These are phyloP conservation scores for Turdus rufiventris DNA, from an alignment of 2,113 vertebrate species.

Conservation along the genomic window DNA sequence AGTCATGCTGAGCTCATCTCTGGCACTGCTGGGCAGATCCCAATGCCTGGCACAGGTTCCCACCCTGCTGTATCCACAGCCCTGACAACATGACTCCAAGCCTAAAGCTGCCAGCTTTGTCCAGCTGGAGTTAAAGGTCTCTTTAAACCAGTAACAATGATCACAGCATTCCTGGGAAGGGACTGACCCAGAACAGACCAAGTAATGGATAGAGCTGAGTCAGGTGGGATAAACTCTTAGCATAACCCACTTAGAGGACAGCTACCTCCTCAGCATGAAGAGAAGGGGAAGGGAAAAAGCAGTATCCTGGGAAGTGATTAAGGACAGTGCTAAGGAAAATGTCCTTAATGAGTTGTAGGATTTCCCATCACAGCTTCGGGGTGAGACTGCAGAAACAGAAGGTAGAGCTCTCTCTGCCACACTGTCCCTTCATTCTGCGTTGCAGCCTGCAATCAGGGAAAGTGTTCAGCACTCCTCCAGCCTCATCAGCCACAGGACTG, in stretches of 20 bases:
- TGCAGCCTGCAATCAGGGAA: not conserved
- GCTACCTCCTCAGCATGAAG: not conserved
- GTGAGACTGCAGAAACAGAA: not conserved
- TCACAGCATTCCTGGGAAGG: not conserved
- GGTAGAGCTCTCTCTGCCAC: not conserved
- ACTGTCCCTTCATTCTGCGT: not conserved
- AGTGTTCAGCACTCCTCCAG: not conserved
- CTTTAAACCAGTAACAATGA: not conserved
- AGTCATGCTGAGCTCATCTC: not conserved
- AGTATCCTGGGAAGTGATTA: not conserved
- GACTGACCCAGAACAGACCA: not conserved
- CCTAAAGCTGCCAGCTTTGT: not conserved
- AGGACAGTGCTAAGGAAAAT: not conserved
- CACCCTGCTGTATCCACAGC: not conserved
- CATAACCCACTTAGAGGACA: not conserved
- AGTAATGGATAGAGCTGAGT: not conserved
- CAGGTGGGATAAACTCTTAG: not conserved
- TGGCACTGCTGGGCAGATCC: not conserved
- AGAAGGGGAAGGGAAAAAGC: too few species aligned
- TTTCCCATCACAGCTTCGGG: not conserved
- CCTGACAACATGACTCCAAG: not conserved
- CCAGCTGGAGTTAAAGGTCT: not conserved
- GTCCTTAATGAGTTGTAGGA: not conserved
- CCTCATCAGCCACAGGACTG: not conserved
- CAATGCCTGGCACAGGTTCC: not conserved